phyloP scores from a whole-genome alignment of 2,113 vertebrate genomes.

The Hypomesus transpacificus region DNA sequence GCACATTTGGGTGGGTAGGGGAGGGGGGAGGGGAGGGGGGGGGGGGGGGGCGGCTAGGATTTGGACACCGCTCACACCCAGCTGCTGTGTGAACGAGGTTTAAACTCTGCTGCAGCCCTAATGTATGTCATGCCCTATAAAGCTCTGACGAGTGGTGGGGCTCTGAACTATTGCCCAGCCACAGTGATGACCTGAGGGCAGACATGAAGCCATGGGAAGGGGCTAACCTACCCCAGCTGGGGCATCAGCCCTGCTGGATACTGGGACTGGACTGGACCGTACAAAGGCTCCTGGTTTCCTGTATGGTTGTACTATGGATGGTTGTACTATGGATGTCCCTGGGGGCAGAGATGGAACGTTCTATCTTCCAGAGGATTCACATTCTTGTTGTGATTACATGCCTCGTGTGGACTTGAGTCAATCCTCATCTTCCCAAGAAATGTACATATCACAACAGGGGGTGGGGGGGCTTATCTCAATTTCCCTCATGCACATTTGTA shows the following conservation, averaged over 20 bases:
- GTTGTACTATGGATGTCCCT: too few relatives aligned
- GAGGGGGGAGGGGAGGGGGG: not conserved
- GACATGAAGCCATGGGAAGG: conserved; percentile 41
- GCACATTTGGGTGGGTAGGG: not conserved
- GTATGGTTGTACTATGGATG: too few relatives aligned
- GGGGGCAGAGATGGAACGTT: too few relatives aligned
- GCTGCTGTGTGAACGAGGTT: conserved; percentile 60
- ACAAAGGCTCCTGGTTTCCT: too few relatives aligned
- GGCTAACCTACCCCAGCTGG: conserved; percentile 32
- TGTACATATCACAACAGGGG: conserved; percentile 1
- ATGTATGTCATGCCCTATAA: conserved; percentile 55
- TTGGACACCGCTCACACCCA: conserved; percentile 25
- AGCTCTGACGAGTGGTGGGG: conserved; percentile 54
- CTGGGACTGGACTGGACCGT: too few relatives aligned
- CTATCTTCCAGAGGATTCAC: too few relatives aligned
- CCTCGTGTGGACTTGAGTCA: too few relatives aligned
- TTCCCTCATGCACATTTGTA: too few relatives aligned
- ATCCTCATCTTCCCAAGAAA: too few relatives aligned
- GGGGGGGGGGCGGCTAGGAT: conserved; percentile 21
- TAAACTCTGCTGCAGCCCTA: conserved; percentile 45
- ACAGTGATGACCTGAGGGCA: conserved; percentile 52
- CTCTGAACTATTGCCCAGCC: conserved; percentile 61
- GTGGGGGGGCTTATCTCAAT: not conserved
- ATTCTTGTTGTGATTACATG: too few relatives aligned
- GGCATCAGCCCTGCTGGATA: conserved; percentile 18